These are phyloP conservation scores for Mus spicilegus DNA, from an alignment of 2,113 vertebrate genomes.

Conservation along the genomic window DNA sequence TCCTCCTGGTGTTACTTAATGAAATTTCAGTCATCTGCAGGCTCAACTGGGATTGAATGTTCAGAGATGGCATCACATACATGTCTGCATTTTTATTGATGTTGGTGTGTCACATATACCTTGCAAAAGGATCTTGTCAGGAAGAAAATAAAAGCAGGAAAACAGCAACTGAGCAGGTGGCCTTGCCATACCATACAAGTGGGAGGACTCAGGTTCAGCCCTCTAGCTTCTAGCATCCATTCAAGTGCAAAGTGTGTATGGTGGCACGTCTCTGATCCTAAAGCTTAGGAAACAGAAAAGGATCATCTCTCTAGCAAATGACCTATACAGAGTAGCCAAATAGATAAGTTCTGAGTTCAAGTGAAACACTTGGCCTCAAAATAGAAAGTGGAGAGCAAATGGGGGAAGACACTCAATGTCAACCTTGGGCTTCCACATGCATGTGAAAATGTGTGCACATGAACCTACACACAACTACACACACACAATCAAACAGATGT, in stretches of 20 bases:
- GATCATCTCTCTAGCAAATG: not conserved
- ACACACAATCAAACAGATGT: not conserved
- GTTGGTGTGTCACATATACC: not conserved
- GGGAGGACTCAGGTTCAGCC: not conserved
- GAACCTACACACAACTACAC: not conserved
- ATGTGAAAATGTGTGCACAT: not conserved
- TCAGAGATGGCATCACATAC: slow-evolving; percentile 15
- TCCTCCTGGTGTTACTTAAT: not conserved
- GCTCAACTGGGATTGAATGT: not conserved
- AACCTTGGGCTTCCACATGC: not conserved
- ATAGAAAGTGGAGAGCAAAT: not conserved
- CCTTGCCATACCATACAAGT: not conserved
- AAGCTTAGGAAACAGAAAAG: not conserved
- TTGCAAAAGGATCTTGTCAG: slow-evolving; percentile 27
- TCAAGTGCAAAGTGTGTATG: not conserved
- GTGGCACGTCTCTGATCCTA: not conserved
- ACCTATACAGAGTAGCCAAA: not conserved
- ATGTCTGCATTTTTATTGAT: not conserved
- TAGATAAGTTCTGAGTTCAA: not conserved
- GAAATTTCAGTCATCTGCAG: slow-evolving; percentile 1
- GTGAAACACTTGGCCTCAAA: not conserved
- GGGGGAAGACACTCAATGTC: not conserved
- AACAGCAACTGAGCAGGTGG: not conserved
- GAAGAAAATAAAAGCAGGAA: not conserved
- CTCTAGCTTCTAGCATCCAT: not conserved